Base-by-base conservation (phyloP, 2,888 invertebrate genomes). In the Gasteruption jaculator region DNA sequence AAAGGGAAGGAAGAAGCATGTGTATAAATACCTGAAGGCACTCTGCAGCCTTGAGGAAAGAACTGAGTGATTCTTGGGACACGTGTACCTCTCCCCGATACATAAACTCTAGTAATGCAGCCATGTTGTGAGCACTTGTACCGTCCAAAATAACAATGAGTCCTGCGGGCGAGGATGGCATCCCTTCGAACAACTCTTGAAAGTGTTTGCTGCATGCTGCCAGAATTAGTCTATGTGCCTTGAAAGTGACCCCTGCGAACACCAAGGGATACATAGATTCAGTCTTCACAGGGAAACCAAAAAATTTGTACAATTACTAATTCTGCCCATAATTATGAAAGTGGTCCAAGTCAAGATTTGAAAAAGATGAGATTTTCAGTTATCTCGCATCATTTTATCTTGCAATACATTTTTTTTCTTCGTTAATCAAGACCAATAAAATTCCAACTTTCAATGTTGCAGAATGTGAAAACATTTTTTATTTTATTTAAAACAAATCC, bases 1-100 rank as follows among this genome's bases (percentile, higher is more conserved):
- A n/a, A n/a, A n/a, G n/a, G n/a, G n/a, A n/a, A n/a, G 2, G 12
- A 8, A n/a, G n/a, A n/a, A n/a, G n/a, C n/a, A n/a, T n/a, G n/a
- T n/a, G n/a, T n/a, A n/a, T n/a, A 53, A 61, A 46, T 60, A 87
- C 89, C 81, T 91, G 91, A 63, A 91, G 78, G 73, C 86, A 88
- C 75, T 91, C 91, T 41, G 91, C 91, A 55, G 91, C 90, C 74
- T 91, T 91, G 52, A 91, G 81, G 71, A 91, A 91, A 73, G 90
- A 89, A 65, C 88, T 88, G 57, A 91, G 81, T 53, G 89, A 87
- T 73, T 91, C 91, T 74, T 91, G 91, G 60, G 90, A 90, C 63
- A 91, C 90, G 71, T 91, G 91, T 58, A 91, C 91, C 74, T 91
- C 91, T 45, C 91, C 91, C 71, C 91, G 91, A 77, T 91, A 91